These are phyloP conservation scores for Halcyon leucocephala DNA, from an alignment of 2,797 vertebrate species.

Conservation along the genomic window DNA sequence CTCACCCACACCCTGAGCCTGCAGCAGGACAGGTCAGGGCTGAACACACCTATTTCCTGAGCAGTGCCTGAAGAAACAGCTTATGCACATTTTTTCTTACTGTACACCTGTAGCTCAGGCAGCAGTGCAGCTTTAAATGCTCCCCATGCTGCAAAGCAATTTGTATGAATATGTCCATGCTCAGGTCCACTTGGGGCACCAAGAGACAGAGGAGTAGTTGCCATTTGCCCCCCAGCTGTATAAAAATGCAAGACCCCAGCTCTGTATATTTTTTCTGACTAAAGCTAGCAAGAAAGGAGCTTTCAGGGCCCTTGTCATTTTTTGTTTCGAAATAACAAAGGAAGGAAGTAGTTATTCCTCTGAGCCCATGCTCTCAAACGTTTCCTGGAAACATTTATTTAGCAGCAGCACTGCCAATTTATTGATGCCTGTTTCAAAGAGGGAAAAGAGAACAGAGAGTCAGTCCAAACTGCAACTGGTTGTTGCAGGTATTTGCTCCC, in stretches of 20 bases:
- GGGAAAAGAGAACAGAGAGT: not conserved
- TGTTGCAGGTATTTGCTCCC: not conserved
- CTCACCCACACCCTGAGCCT: accelerated
- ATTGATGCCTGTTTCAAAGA: slow-evolving; percentile 11
- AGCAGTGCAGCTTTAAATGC: not conserved
- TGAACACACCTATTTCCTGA: not conserved
- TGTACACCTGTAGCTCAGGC: not conserved
- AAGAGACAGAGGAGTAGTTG: not conserved
- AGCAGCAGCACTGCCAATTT: not conserved
- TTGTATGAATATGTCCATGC: not conserved
- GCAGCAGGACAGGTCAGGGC: not conserved
- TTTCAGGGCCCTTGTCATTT: not conserved
- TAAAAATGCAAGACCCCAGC: not conserved
- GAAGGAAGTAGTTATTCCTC: not conserved
- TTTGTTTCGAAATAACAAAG: not conserved
- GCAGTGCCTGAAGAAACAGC: not conserved
- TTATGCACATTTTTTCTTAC: not conserved
- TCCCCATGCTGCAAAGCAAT: not conserved
- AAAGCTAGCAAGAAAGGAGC: not conserved
- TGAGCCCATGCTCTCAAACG: not conserved
- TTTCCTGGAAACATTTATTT: slow-evolving; percentile 39
- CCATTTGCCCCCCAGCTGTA: not conserved
- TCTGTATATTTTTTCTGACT: not conserved
- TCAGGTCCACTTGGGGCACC: not conserved
- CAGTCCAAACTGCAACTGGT: not conserved